These are phyloP conservation scores for Lithophane leautieri DNA, from an alignment of 2,888 invertebrate genomes.

Conservation along the genomic window DNA sequence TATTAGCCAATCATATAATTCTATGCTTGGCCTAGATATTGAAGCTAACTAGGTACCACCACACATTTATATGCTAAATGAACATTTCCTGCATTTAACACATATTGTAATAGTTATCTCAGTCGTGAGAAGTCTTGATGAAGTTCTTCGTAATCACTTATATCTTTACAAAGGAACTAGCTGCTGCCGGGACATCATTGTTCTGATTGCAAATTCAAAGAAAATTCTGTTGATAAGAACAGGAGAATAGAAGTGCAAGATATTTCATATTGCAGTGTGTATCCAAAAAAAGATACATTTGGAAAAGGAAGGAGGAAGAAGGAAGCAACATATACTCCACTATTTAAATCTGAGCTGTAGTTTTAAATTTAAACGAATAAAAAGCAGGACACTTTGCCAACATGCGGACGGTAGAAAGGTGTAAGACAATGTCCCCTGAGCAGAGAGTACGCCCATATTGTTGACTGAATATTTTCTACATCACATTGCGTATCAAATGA, in stretches of 20 bases:
- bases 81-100: conserved; percentile 55
- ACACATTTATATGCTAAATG: conserved; percentile 49
- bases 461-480: conserved; percentile 61
- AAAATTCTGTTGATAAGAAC: conserved; percentile 13
- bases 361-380: conserved; percentile 30
- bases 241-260: conserved; percentile 5
- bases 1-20: conserved; percentile 7
- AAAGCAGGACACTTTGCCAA: conserved; percentile 54
- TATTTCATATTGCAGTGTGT: background rate
- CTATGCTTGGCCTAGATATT: conserved; percentile 30
- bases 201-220: conserved; percentile 28
- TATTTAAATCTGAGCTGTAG: conserved; percentile 18
- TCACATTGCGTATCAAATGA: conserved; percentile 64
- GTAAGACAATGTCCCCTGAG: conserved; percentile 59
- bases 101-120: conserved; percentile 43
- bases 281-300: background rate
- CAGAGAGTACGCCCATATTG: conserved; percentile 63
- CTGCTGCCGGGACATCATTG: conserved; percentile 6
- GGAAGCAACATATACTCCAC: conserved; percentile 6
- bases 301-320: conserved; percentile 15
- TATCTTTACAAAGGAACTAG: conserved; percentile 34
- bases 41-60: conserved; percentile 16
- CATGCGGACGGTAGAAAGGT: conserved; percentile 49
- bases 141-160: conserved; percentile 39
- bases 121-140: conserved; percentile 45